Evolutionary conservation across 1,140 invertebrate genomes (phyloP).

Genomic region (Vanessa atalanta): DNA sequence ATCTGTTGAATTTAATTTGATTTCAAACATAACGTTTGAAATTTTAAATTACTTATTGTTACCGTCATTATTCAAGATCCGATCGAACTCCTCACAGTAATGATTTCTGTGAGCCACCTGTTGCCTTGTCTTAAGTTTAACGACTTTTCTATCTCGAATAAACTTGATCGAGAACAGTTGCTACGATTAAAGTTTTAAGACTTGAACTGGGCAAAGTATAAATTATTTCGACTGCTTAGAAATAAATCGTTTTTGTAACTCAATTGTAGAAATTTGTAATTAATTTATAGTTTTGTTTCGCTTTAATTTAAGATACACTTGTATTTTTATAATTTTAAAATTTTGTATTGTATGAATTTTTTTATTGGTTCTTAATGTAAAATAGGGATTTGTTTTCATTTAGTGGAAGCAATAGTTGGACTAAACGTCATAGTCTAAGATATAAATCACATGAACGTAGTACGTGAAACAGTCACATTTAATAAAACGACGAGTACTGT

Average conservation of each 20-base stretch:
- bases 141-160: constrained; percentile 6
- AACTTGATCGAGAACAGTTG: constrained; percentile 13
- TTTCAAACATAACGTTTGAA: neutral
- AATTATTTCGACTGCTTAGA: constrained; percentile 10
- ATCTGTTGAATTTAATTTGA: neutral
- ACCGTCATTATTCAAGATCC: neutral
- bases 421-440: too few species aligned
- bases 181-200: constrained; percentile 13
- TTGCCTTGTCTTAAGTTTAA: constrained; percentile 20
- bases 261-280: constrained; percentile 15
- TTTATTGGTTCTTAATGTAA: too few species aligned
- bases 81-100: constrained; percentile 7
- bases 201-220: constrained; percentile 14
- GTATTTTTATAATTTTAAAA: too few species aligned
- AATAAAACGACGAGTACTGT: too few species aligned
- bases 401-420: too few species aligned
- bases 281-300: constrained; percentile 6
- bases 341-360: too few species aligned
- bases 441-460: too few species aligned
- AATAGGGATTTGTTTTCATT: too few species aligned
- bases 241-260: constrained; percentile 23
- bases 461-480: too few species aligned
- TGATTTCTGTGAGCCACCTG: constrained; percentile 16
- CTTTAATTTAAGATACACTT: neutral
- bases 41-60: neutral